Conservation (phyloP, 2,888 invertebrate genomes). For the Perizoma affinitatum region DNA sequence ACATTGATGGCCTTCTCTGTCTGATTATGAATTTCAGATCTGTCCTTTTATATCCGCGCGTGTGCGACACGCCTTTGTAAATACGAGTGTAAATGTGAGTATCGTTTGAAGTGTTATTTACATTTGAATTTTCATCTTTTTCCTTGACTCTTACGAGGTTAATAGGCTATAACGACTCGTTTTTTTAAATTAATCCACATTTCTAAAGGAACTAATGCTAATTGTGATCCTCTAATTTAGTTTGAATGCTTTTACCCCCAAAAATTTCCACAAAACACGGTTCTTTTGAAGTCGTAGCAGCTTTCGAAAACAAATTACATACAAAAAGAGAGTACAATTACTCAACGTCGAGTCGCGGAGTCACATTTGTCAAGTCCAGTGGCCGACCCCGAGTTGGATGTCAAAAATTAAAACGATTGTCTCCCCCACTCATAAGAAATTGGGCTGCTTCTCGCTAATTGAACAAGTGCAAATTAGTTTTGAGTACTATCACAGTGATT, state of each 20-base stretch:
- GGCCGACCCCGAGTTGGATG: conserved; percentile 9
- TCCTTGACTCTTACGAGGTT: no score
- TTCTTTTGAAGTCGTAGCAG: conserved; percentile 10
- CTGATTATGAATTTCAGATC: conserved; percentile 7
- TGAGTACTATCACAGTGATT: no score
- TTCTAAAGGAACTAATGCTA: background rate
- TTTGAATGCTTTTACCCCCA: background rate
- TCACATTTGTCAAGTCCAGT: conserved; percentile 39
- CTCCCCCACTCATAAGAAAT: conserved; percentile 1
- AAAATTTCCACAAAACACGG: conserved; percentile 10
- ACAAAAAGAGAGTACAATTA: conserved; percentile 37
- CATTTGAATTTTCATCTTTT: background rate
- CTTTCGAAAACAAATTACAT: conserved; percentile 31
- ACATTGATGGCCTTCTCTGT: conserved; percentile 3
- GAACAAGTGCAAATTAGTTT: no score
- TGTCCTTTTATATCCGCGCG: conserved; percentile 3
- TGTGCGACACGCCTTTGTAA: conserved; percentile 7
- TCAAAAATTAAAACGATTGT: conserved; percentile 24
- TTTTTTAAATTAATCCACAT: no score
- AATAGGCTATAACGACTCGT: no score
- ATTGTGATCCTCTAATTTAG: no score
- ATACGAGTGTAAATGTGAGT: background rate
- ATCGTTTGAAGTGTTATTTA: conserved; percentile 11
- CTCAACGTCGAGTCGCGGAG: conserved; percentile 31
- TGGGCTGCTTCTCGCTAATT: background rate